Base-by-base conservation (phyloP, 2,797 vertebrate species). In the Jordanella pulchra region DNA sequence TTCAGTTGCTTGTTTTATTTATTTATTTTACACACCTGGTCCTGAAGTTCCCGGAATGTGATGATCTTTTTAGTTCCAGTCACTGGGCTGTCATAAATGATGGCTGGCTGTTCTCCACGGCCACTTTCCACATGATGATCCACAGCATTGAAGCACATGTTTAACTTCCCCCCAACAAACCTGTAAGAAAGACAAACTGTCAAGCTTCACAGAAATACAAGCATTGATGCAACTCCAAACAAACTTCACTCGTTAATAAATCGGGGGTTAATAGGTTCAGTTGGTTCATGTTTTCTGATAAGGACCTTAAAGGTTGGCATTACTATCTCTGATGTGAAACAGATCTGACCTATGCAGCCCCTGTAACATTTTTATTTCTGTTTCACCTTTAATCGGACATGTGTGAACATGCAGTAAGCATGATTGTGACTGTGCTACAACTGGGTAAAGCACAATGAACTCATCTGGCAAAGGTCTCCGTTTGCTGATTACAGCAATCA, bases 41-140 rank as follows among this genome's bases (percentile, higher is more conserved):
- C 91, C 84, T 96, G 91, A 63, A 97, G 92, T 71, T 98, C 94
- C 67, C 93, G 95, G 81, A 96, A 99, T 1, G 95, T 96, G 90
- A 98, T 93, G 67, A 90, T 83, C 82, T 93, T 92, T 86, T 97
- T 97, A 21, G 91, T 95, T 50, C 93, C 92, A n/a, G 97, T 97
- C 82, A 99, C 97, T 4, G 97, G 97, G 84, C 98, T 99, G 89
- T 99, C 98, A 35, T 98, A 93, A 76, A 99, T 95, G 86, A 99
- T 93, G 58, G 98, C 97, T 35, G 91, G 84, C 86, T 97, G 96
- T 72, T 96, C 94, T 66, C 96, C 97, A 67, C 88, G 91, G 54
- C 96, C 97, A 17, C 88, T 93, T 84, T 97, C 95, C 68, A 99
- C 94, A 7, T 99, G 97, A 21, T 95, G 96, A 78, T 99, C 98